Base-by-base conservation (phyloP, 2,888 invertebrate genomes). In the Monochamus alternatus region DNA sequence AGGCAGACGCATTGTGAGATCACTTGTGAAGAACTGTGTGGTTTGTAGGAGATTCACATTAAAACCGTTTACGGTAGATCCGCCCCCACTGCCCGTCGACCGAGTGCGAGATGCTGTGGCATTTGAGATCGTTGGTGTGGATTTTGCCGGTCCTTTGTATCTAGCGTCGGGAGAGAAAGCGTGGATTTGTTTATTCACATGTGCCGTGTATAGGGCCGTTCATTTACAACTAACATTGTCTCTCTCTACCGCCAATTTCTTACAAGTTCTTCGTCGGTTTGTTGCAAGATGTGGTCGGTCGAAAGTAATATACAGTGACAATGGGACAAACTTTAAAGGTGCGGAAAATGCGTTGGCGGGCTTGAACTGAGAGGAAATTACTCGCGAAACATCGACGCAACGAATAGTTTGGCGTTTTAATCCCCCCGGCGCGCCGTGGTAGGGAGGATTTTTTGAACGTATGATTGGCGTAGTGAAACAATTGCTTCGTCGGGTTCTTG, bases 91-190 rank as follows among this genome's bases (percentile, higher is more conserved):
- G 55, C 86, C 85, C 14, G n/a, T 67, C 22, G 78, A 86, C 76
- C 75, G 85, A 22, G 81, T 86, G 0, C 73, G 76, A 10, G 79
- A 83, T 71, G 80, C 81, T 4, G 47, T 63, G 5, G 75, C 75
- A 38, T 86, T 86, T 80, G 84, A 86, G 73, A 75, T 83, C 5
- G 76, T 76, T 8, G 87, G 86, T 7, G 76, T 87, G 5, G 87
- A 87, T 78, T 78, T 87, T 52, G 81, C 84, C 5, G 89, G 88
- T 1, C 88, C 88, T 2, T 59, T 88, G 7, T 76, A 73, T 22
- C 73, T 87, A 10, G 82, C 74, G 63, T 78, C 73, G 22, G 76
- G 81, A 10, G 38, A 51, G 7, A 44, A 65, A 10, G 65, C 44
- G 14, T 65, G 65, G 65, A 65, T 65, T n/a, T 65, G 65, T 65